A percentile compares a stretch with the other conserved stretches of the same genome.
Conservation (phyloP, 2,113 vertebrate species). For the Hyperopisus bebe region DNA sequence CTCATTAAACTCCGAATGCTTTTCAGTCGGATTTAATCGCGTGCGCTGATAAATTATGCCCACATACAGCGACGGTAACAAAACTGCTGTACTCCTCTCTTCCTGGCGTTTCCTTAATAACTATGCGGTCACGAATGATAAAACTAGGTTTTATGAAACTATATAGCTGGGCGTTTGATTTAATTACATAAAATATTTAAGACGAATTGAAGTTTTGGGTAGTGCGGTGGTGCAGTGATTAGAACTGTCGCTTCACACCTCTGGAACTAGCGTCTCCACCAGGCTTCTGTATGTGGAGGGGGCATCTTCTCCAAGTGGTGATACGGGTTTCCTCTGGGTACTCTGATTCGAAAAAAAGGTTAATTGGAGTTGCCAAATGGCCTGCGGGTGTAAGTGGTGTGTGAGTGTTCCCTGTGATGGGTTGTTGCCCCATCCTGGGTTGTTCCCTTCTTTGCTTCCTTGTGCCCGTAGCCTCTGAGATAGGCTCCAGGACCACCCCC, state of each 20-base stretch:
- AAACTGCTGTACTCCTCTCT: background rate
- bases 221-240: background rate
- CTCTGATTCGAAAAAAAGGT: background rate
- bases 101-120: background rate
- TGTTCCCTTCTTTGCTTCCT: background rate
- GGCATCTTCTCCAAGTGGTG: background rate
- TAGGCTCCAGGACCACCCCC: no score
- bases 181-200: background rate
- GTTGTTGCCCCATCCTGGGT: background rate
- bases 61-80: background rate
- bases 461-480: background rate
- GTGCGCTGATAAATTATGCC: background rate
- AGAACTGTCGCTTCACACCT: background rate
- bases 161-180: background rate
- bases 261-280: background rate
- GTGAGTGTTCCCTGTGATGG: background rate
- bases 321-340: background rate
- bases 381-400: background rate
- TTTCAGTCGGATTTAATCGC: background rate
- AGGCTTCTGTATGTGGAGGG: background rate
- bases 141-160: background rate
- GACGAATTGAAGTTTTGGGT: background rate
- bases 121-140: background rate
- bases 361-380: background rate
- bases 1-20: conserved; percentile 3